Evolutionary conservation across 2,113 vertebrate genomes (phyloP).

Genomic region (Hipposideros armiger): DNA sequence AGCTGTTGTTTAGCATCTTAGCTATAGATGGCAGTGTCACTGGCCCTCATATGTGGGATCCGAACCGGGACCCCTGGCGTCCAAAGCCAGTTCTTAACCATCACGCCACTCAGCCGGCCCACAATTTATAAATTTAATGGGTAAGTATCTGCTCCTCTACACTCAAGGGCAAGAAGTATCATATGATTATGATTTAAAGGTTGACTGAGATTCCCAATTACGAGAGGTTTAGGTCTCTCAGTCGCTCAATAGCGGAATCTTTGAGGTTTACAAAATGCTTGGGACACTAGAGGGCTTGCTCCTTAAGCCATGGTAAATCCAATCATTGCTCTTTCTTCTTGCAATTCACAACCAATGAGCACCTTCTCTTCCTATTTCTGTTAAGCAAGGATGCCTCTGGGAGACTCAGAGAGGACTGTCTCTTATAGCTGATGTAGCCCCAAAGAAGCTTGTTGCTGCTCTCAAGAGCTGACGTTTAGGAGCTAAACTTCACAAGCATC

Average conservation of each 20-base stretch:
- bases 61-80: no score
- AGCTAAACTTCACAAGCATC: neutral
- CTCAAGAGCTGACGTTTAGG: neutral
- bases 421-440: neutral
- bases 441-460: neutral
- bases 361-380: neutral
- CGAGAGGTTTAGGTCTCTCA: neutral
- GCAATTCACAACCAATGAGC: neutral
- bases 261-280: neutral
- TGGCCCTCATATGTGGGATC: no score
- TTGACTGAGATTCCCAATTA: neutral
- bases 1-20: no score
- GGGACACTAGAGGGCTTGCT: neutral
- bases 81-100: no score
- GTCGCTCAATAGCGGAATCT: neutral
- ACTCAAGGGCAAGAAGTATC: neutral
- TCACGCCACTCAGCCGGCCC: no score
- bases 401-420: neutral
- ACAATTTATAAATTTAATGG: neutral
- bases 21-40: no score
- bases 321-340: neutral
- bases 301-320: neutral
- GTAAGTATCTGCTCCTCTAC: neutral
- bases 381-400: neutral
- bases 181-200: neutral